These are phyloP conservation scores for Propithecus perrieri DNA, from an alignment of 2,797 vertebrate genomes.

Conservation along the genomic window DNA sequence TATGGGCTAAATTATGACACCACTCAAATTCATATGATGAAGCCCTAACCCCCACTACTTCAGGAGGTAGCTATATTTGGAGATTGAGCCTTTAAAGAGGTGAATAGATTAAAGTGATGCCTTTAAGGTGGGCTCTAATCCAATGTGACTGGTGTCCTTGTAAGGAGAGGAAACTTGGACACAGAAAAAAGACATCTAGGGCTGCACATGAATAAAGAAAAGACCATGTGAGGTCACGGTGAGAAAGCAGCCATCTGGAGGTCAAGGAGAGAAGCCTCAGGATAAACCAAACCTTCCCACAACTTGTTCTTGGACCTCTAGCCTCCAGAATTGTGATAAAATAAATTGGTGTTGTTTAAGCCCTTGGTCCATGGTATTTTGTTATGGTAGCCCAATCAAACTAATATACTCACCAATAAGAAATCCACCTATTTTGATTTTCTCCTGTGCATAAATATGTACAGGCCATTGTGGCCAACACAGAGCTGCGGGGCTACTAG, in stretches of 20 bases:
- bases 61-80: neutral
- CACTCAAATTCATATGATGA: neutral
- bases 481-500: neutral
- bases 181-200: fast-evolving
- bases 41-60: neutral
- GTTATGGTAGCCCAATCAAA: neutral
- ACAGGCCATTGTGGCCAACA: neutral
- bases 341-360: neutral
- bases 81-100: neutral
- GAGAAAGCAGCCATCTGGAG: neutral
- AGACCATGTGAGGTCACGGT: fast-evolving
- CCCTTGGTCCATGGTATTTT: neutral
- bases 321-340: neutral
- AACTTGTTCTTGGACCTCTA: neutral
- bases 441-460: neutral
- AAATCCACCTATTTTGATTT: neutral
- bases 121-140: neutral
- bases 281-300: neutral
- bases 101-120: neutral
- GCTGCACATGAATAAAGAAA: neutral
- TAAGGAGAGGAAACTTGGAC: neutral
- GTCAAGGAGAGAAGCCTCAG: neutral
- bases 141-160: neutral
- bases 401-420: neutral
- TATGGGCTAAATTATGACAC: neutral